Evolutionary conservation across 2,113 vertebrate species (phyloP), one percentile per base, ranked within the genome.

Genomic region (Paracanthobrama guichenoti): DNA sequence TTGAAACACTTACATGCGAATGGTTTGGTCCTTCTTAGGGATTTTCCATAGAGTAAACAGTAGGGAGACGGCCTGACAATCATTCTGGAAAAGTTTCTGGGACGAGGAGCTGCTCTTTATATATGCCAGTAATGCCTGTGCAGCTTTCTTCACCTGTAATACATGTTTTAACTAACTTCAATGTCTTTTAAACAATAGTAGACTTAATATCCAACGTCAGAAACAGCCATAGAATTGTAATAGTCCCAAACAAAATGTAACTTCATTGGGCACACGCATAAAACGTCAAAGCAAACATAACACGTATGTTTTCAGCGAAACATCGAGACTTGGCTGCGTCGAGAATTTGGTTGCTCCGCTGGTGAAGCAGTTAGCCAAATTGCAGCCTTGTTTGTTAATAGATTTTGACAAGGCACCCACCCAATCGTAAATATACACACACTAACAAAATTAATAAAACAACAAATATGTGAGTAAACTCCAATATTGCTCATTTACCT

Each of bases 11-110:
- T 90, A 97, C 97, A 97, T 96, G 90, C 87, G 94, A 89, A 97
- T 94, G 42, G 90, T 83, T 82, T 94, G 93, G 0, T 93, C n/a
- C 13, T 5, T 0, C n/a, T 59, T 90, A 28, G 97, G 97, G 69
- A 99, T 91, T 90, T 94, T 97, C 97, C 97, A 99, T 0, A 97
- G 88, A 0, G 97, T 94, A 87, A 99, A 92, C 86, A 96, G 90
- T 0, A 99, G 88, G 42, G 94, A 95, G 12, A 98, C 50, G 13
- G 82, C 90, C 50, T 96, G 94, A 10, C 88, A 46, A 0, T 96
- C 96, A 57, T 95, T 93, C 83, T 95, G 84, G 0, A 97, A 93
- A 67, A 90, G 83, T 0, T 84, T 87, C 0, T 93, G 86, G 0
- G 90, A 91, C 4, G 92, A 86, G 18, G 64, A 14, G 57, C 90